Conservation (phyloP, 2,113 vertebrate genomes). For the Campylomormyrus tamandua region DNA sequence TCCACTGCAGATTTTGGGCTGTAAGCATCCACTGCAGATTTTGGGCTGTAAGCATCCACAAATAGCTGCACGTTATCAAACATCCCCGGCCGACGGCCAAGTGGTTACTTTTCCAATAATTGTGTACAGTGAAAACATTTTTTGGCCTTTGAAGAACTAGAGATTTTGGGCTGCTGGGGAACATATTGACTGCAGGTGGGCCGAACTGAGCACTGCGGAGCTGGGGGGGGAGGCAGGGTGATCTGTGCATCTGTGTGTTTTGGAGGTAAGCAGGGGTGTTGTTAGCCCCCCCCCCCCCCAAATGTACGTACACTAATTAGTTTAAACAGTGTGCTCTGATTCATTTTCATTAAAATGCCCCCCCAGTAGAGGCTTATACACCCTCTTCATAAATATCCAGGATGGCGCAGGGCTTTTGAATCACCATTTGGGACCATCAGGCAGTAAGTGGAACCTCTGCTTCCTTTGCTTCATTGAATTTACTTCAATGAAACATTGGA, state of each 20-base stretch:
- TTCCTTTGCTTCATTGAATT: neutral
- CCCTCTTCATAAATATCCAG: neutral
- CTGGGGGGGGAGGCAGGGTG: neutral
- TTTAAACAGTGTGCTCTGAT: neutral
- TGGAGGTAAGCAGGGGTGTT: neutral
- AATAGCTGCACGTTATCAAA: neutral
- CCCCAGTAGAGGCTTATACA: neutral
- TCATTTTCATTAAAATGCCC: neutral
- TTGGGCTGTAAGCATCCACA: neutral
- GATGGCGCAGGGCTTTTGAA: neutral
- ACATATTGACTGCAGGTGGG: neutral
- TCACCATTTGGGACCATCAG: neutral
- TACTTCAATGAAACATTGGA: too few relatives aligned
- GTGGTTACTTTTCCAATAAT: neutral
- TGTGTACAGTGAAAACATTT: neutral
- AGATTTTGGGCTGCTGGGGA: neutral
- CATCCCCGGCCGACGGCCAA: neutral
- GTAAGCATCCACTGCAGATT: too few relatives aligned
- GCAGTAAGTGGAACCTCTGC: neutral
- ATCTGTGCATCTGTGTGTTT: neutral
- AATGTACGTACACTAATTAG: neutral
- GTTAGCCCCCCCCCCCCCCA: neutral
- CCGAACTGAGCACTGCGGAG: neutral
- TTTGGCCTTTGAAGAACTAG: neutral
- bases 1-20: neutral